Conservation (phyloP, 2,797 vertebrate species). For the Phataginus tricuspis region DNA sequence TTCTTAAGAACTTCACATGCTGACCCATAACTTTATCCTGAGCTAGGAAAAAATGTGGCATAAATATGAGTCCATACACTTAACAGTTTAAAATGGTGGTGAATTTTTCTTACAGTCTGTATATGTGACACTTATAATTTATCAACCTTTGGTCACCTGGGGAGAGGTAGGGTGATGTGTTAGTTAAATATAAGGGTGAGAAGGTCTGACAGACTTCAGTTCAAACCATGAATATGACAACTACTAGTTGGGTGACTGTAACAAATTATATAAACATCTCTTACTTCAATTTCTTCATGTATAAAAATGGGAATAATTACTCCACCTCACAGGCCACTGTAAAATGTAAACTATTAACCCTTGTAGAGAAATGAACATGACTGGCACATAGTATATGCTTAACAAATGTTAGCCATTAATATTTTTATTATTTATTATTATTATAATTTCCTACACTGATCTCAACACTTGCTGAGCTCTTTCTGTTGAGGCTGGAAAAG, state of each 20-base stretch:
- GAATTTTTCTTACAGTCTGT: background rate
- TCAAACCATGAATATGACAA: background rate
- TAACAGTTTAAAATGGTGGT: background rate
- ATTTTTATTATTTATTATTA: too few relatives aligned
- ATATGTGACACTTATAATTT: background rate
- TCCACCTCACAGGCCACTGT: background rate
- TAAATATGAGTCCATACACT: background rate
- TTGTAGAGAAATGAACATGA: background rate
- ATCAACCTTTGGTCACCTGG: background rate
- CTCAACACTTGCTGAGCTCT: background rate
- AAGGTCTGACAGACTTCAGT: background rate
- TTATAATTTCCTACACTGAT: background rate
- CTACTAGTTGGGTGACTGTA: background rate
- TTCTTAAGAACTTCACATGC: background rate
- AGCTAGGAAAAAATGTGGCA: background rate
- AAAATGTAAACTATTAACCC: background rate
- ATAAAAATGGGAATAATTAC: background rate
- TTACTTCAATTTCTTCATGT: conserved; percentile 9
- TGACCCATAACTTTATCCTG: background rate
- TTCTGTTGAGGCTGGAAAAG: background rate
- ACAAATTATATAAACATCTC: background rate
- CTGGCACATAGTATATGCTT: background rate
- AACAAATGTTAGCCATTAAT: background rate
- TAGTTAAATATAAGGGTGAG: background rate
- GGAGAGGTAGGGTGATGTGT: background rate